Percentiles rank a stretch among this genome's conserved stretches.
phyloP scores from a whole-genome alignment of 1,140 invertebrate genomes.

The Bombus pyrosoma region DNA sequence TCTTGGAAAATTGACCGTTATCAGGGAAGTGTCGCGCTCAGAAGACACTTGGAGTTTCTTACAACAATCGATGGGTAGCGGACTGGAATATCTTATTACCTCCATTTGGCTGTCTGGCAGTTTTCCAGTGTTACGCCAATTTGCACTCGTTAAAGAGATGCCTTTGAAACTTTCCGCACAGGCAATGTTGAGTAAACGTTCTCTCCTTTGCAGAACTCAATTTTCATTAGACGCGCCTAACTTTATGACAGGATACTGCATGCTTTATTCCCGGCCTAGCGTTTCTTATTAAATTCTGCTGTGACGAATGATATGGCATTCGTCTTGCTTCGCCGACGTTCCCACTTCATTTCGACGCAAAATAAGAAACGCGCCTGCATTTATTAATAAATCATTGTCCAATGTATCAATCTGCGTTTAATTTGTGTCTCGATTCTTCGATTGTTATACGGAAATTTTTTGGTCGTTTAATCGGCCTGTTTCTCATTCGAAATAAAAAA shows the following conservation, averaged over 20 bases:
- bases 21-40: slow-evolving; percentile 22
- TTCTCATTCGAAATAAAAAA: no score
- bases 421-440: no score
- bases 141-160: slow-evolving; percentile 54
- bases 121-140: slow-evolving; percentile 51
- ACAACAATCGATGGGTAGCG: slow-evolving; percentile 39
- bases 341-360: neutral
- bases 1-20: slow-evolving; percentile 15
- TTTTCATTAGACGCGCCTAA: slow-evolving; percentile 33
- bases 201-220: neutral
- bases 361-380: neutral
- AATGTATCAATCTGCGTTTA: no score
- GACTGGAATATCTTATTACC: slow-evolving; percentile 52
- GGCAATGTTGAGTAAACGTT: slow-evolving; percentile 35
- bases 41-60: slow-evolving; percentile 22
- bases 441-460: no score
- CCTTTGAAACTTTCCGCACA: slow-evolving; percentile 12
- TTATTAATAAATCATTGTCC: no score
- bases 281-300: neutral
- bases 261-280: neutral
- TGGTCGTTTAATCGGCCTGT: no score
- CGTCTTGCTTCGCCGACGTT: neutral
- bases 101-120: slow-evolving; percentile 40
- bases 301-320: neutral
- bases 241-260: neutral